A percentile compares a stretch with the other conserved stretches of the same genome.
Conservation (phyloP, 2,888 invertebrate species). For the Euclidia mi region DNA sequence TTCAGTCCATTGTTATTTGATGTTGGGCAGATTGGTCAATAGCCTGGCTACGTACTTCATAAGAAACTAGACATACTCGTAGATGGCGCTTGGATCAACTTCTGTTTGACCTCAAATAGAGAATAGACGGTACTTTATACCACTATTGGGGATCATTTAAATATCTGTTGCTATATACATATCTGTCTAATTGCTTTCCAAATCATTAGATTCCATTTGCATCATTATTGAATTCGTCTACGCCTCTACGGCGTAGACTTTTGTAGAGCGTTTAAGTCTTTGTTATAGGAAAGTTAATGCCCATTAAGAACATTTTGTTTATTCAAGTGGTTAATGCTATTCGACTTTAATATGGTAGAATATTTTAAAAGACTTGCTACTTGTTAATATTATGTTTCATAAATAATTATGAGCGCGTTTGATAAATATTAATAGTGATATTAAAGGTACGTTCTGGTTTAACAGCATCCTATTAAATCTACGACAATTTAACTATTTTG, state of each 20-base stretch:
- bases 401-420: too few relatives aligned
- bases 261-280: slow-evolving; percentile 9
- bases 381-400: too few relatives aligned
- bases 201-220: neutral
- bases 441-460: too few relatives aligned
- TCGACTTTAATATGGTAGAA: too few relatives aligned
- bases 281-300: neutral
- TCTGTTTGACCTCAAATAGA: neutral
- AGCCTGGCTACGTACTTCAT: neutral
- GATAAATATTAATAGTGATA: too few relatives aligned
- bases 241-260: slow-evolving; percentile 22
- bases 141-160: too few relatives aligned
- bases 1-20: slow-evolving; percentile 2
- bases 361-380: too few relatives aligned
- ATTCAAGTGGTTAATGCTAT: too few relatives aligned
- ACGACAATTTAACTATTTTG: too few relatives aligned
- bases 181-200: neutral
- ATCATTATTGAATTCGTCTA: slow-evolving; percentile 1
- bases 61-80: neutral
- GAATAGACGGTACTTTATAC: too few relatives aligned
- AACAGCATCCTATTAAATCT: too few relatives aligned
- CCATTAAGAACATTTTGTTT: neutral
- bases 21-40: neutral
- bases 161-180: neutral
- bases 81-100: slow-evolving; percentile 6